Conservation (phyloP, 2,113 vertebrate species). For the Microcebus ravelobensis region DNA sequence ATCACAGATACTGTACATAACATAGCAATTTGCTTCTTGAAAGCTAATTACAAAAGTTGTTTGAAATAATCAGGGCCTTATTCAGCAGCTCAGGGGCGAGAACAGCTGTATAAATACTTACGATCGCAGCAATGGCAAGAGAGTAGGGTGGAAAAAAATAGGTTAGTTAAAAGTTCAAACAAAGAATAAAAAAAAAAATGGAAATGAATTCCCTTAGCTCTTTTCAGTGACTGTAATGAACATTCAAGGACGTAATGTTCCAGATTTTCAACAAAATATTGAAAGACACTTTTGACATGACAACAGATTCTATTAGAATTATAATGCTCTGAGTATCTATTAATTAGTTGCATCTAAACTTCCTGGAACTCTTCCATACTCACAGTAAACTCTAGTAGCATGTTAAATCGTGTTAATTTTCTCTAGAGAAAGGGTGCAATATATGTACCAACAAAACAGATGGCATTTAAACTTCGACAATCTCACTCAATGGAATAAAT, state of each 20-base stretch:
- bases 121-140: neutral
- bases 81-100: slow-evolving; percentile 71
- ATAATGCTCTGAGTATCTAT: slow-evolving; percentile 3
- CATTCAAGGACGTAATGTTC: slow-evolving; percentile 33
- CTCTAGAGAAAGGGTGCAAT: slow-evolving; percentile 36
- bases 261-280: slow-evolving; percentile 51
- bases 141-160: slow-evolving; percentile 41
- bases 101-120: slow-evolving; percentile 78
- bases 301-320: slow-evolving; percentile 31
- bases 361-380: neutral
- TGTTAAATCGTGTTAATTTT: slow-evolving; percentile 30
- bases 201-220: slow-evolving; percentile 47
- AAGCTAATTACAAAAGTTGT: slow-evolving; percentile 84
- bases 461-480: neutral
- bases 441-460: neutral
- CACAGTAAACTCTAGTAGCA: neutral
- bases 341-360: slow-evolving; percentile 56
- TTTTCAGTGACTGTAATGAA: slow-evolving; percentile 18
- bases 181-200: slow-evolving; percentile 38
- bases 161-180: slow-evolving; percentile 75
- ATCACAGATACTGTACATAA: slow-evolving; percentile 82
- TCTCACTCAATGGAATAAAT: neutral
- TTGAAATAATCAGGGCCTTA: slow-evolving; percentile 82
- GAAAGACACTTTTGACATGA: slow-evolving; percentile 66
- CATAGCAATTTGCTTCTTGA: slow-evolving; percentile 81